Percentiles rank a stretch among this genome's conserved stretches.
These are phyloP conservation scores for Bucorvus abyssinicus DNA, from an alignment of 2,797 vertebrate species.

Conservation along the genomic window DNA sequence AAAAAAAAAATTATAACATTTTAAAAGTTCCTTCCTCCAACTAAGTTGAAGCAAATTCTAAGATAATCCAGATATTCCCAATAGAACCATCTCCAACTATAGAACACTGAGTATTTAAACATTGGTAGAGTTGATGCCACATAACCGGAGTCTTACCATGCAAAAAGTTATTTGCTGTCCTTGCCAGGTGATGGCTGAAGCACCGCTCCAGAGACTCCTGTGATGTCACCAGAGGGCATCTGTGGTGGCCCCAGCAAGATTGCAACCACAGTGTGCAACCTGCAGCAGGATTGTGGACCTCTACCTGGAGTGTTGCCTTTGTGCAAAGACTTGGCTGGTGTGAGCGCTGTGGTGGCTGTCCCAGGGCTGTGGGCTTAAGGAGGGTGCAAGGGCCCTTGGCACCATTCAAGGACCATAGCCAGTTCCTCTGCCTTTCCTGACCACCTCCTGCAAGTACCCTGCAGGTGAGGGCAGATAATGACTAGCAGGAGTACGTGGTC, in stretches of 20 bases:
- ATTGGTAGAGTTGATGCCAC: background rate
- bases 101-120: background rate
- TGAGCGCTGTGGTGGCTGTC: background rate
- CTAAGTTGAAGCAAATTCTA: background rate
- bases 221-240: accelerated
- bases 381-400: accelerated
- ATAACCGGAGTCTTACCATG: background rate
- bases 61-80: background rate
- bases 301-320: background rate
- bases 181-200: background rate
- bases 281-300: background rate
- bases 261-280: too few species aligned
- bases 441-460: accelerated
- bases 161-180: background rate
- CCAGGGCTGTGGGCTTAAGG: background rate
- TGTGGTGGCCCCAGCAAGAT: background rate
- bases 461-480: background rate
- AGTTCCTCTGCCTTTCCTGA: background rate
- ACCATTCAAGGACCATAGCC: background rate
- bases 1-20: background rate
- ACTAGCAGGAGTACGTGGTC: background rate
- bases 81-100: background rate
- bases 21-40: background rate
- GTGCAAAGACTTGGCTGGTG: background rate
- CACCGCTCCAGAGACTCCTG: background rate